Evolutionary conservation across 2,888 invertebrate species (phyloP).

Genomic region (Smittia sp.): DNA sequence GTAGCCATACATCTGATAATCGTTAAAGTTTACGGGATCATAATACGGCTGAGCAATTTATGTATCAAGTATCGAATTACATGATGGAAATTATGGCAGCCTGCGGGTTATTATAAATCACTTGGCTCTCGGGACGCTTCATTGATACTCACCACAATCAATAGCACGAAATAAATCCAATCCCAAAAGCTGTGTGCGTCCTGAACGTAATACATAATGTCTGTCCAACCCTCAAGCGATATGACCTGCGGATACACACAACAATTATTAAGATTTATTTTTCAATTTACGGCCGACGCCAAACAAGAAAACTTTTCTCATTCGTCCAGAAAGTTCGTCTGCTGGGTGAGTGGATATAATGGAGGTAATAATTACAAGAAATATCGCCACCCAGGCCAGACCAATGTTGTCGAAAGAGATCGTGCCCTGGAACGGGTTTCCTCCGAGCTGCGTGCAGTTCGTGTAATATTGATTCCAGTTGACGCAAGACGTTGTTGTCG

Average conservation of each 20-base stretch:
- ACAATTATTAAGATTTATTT: constrained; percentile 35
- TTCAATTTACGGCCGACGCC: not conserved
- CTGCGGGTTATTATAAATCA: constrained; percentile 2
- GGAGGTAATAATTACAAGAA: constrained; percentile 71
- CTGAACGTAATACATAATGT: constrained; percentile 99
- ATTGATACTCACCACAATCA: constrained; percentile 87
- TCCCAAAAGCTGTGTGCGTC: constrained; percentile 99
- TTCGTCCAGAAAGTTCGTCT: too few species aligned
- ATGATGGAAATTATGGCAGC: not conserved
- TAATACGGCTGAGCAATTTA: not conserved
- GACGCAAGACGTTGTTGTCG: constrained; percentile 78
- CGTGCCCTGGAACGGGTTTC: constrained; percentile 98
- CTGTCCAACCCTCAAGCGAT: constrained; percentile 99
- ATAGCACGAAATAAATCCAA: constrained; percentile 98
- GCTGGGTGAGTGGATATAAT: constrained; percentile 1
- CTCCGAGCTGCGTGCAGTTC: constrained; percentile 85
- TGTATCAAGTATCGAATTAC: not conserved
- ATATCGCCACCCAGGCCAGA: constrained; percentile 99
- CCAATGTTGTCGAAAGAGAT: constrained; percentile 99
- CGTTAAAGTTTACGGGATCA: not conserved
- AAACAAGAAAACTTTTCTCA: not conserved
- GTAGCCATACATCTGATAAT: not conserved
- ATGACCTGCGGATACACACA: constrained; percentile 71
- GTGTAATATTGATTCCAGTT: constrained; percentile 99
- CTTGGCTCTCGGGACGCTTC: not conserved